A percentile compares a stretch with the other conserved stretches of the same genome.
Evolutionary conservation across 2,888 invertebrate genomes (phyloP).

Genomic region (Itoplectis maculator): DNA sequence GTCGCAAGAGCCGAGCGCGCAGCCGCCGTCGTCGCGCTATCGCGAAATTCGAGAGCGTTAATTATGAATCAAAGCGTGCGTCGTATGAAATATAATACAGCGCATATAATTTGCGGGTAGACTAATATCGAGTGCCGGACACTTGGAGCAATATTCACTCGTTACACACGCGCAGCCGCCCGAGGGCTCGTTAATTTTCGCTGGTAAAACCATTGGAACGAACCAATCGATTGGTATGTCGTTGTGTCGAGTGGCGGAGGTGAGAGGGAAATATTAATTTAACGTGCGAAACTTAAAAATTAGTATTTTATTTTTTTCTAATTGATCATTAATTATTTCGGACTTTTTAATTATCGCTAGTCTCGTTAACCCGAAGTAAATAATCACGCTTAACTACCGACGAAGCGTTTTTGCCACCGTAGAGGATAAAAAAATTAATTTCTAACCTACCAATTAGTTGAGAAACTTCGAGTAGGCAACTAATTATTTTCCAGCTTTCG

Average conservation of each 20-base stretch:
- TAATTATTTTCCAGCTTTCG: too few species aligned
- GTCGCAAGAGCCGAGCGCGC: not conserved
- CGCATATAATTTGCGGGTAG: conserved; percentile 5
- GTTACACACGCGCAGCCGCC: conserved; percentile 14
- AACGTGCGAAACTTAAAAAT: not conserved
- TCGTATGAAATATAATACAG: conserved; percentile 7
- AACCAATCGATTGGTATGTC: not conserved
- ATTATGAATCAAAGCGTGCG: conserved; percentile 50
- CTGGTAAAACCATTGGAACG: not conserved
- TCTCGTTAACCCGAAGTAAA: not conserved
- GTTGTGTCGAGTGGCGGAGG: too few species aligned
- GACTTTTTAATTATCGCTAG: not conserved
- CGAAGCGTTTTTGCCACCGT: too few species aligned
- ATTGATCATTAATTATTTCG: not conserved
- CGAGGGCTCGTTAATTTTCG: conserved; percentile 53
- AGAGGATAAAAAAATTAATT: too few species aligned
- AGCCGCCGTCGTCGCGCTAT: not conserved
- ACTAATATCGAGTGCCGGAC: conserved; percentile 22
- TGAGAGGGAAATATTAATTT: not conserved
- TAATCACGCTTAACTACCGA: not conserved
- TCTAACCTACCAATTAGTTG: too few species aligned
- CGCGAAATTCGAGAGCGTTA: conserved; percentile 58
- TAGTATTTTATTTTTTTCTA: not conserved
- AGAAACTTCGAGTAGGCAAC: too few species aligned
- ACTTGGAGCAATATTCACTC: conserved; percentile 52